Percentiles rank a stretch among this genome's conserved stretches.
phyloP scores from a whole-genome alignment of 2,113 vertebrate genomes.

The Epinephelus lanceolatus region DNA sequence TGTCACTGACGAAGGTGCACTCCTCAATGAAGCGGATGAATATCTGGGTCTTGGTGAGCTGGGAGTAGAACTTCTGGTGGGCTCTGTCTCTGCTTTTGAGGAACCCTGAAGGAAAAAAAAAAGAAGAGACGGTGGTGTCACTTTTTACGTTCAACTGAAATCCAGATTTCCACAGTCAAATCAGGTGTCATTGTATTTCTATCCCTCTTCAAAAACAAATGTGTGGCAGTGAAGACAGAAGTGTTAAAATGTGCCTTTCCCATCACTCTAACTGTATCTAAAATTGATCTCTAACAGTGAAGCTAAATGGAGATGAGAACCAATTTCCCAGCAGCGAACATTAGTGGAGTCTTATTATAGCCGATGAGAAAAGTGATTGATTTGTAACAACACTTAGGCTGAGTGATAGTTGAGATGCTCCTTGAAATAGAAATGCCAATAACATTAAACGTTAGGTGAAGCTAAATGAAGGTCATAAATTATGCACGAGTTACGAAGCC shows the following conservation, averaged over 20 bases:
- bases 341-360: slow-evolving; percentile 43
- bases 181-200: background rate
- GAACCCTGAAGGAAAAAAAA: slow-evolving; percentile 86
- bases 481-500: slow-evolving; percentile 33
- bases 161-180: background rate
- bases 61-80: slow-evolving; percentile 95
- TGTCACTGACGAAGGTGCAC: slow-evolving; percentile 99
- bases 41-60: slow-evolving; percentile 96
- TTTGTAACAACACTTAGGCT: slow-evolving; percentile 26
- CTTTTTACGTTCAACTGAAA: background rate
- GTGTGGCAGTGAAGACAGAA: background rate
- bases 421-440: slow-evolving; percentile 50
- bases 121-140: background rate
- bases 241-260: background rate
- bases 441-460: slow-evolving; percentile 20
- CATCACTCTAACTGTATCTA: background rate
- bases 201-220: slow-evolving; percentile 2
- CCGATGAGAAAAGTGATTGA: slow-evolving; percentile 37
- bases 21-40: slow-evolving; percentile 99
- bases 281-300: slow-evolving; percentile 13
- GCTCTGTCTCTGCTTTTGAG: slow-evolving; percentile 96
- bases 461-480: slow-evolving; percentile 30
- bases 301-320: slow-evolving; percentile 7
- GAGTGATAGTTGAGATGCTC: slow-evolving; percentile 7
- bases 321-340: slow-evolving; percentile 45